These are phyloP conservation scores for Apamea anceps DNA, from an alignment of 2,888 invertebrate genomes.

Conservation along the genomic window DNA sequence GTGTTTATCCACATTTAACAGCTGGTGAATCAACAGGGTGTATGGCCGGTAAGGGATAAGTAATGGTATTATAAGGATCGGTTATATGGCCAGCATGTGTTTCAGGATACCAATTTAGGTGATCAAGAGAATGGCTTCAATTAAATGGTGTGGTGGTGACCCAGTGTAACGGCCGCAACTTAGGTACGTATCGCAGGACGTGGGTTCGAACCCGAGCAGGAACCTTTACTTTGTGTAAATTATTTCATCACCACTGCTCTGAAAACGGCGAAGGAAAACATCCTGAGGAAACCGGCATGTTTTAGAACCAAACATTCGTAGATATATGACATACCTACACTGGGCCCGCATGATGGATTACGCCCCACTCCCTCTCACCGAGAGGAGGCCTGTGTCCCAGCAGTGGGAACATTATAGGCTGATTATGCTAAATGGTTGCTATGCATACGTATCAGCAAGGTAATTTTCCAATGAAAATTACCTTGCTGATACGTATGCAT, in stretches of 20 bases:
- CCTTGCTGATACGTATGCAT: too few relatives aligned
- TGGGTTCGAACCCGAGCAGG: background rate
- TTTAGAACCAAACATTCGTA: background rate
- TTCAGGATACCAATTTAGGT: constrained; percentile 7
- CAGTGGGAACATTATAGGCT: too few relatives aligned
- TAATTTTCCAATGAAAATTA: constrained; percentile 1
- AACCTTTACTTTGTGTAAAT: background rate
- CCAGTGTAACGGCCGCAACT: background rate
- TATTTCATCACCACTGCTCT: background rate
- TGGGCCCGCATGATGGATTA: background rate
- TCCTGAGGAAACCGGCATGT: background rate
- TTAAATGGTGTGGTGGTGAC: constrained; percentile 5
- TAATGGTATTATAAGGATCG: constrained; percentile 50
- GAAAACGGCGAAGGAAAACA: background rate
- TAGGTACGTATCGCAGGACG: too few relatives aligned
- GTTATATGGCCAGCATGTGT: constrained; percentile 29
- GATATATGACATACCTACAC: background rate
- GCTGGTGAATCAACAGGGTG: constrained; percentile 57
- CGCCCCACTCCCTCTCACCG: background rate
- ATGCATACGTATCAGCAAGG: background rate
- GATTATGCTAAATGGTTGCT: constrained; percentile 6
- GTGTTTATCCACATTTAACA: constrained; percentile 61
- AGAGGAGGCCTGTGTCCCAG: background rate
- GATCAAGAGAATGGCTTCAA: constrained; percentile 15
- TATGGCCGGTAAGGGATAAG: constrained; percentile 38